Conservation (phyloP, 1,140 invertebrate genomes). For the Ericerus pela region DNA sequence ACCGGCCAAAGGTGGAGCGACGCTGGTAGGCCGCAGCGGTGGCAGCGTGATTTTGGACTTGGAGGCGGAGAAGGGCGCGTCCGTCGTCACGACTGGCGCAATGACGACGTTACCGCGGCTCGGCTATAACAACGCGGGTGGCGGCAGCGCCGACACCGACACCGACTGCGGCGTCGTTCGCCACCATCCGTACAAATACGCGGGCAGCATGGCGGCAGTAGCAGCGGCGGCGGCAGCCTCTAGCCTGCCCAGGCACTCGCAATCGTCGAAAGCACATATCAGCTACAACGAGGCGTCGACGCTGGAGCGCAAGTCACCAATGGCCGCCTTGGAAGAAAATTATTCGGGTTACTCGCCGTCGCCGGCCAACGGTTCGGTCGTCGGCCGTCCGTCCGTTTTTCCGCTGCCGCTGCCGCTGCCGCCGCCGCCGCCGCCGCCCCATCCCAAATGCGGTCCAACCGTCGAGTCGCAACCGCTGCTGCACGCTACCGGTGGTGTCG, state of each 20-base stretch:
- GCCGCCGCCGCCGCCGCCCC: constrained; percentile 38
- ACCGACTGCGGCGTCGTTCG: too few species aligned
- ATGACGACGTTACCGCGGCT: constrained; percentile 43
- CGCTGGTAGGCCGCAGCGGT: constrained; percentile 48
- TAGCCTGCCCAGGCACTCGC: constrained; percentile 16
- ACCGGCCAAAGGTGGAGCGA: too few species aligned
- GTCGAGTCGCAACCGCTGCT: constrained; percentile 39
- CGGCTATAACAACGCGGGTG: constrained; percentile 44
- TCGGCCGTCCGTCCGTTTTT: constrained; percentile 3
- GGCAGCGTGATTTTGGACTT: constrained; percentile 59
- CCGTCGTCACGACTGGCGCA: too few species aligned
- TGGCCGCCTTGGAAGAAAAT: too few species aligned
- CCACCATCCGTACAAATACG: not conserved
- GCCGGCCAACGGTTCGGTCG: constrained; percentile 39
- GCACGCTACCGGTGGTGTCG: not conserved
- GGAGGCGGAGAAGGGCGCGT: too few species aligned
- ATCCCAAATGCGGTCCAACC: constrained; percentile 37
- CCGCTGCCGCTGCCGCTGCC: constrained; percentile 39
- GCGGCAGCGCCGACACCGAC: constrained; percentile 17
- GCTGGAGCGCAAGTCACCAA: not conserved
- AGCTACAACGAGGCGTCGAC: constrained; percentile 28
- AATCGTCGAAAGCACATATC: constrained; percentile 22
- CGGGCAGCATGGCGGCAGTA: constrained; percentile 12
- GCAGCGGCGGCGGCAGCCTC: constrained; percentile 7
- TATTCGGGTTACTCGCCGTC: too few species aligned